Percentiles rank a stretch among this genome's conserved stretches.
These are phyloP conservation scores for Watsonalla cultraria DNA, from an alignment of 2,888 invertebrate genomes.

Conservation along the genomic window DNA sequence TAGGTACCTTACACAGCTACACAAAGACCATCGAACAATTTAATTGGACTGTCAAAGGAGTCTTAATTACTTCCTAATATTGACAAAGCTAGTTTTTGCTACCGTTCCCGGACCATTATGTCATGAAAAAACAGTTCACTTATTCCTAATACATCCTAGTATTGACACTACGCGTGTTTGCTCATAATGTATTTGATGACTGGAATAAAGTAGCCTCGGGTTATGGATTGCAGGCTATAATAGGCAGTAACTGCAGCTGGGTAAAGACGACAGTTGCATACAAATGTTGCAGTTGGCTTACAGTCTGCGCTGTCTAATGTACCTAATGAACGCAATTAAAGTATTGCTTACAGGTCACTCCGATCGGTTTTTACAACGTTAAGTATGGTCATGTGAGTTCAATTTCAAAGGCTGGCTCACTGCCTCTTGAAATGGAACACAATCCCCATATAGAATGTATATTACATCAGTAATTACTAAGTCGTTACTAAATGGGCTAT, in stretches of 20 bases:
- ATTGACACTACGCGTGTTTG: slow-evolving; percentile 6
- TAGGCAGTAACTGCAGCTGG: background rate
- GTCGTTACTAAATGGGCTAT: background rate
- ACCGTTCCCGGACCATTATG: slow-evolving; percentile 39
- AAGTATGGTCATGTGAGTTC: slow-evolving; percentile 1
- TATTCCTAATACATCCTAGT: slow-evolving; percentile 8
- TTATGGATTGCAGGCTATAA: background rate
- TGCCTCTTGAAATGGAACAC: background rate
- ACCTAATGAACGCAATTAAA: slow-evolving; percentile 24
- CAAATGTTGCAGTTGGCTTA: background rate
- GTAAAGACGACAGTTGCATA: background rate
- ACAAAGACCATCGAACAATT: slow-evolving; percentile 44
- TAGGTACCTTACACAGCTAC: slow-evolving; percentile 12
- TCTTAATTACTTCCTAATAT: slow-evolving; percentile 73
- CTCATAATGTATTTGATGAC: slow-evolving; percentile 2
- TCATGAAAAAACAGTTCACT: slow-evolving; percentile 27
- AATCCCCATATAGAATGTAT: background rate
- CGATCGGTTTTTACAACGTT: slow-evolving; percentile 9
- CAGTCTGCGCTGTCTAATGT: background rate
- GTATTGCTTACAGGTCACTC: slow-evolving; percentile 28
- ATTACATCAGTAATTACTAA: background rate
- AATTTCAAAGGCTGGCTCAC: background rate
- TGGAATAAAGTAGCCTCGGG: background rate
- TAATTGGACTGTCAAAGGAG: slow-evolving; percentile 59
- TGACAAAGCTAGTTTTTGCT: slow-evolving; percentile 59